Evolutionary conservation across 2,113 vertebrate species (phyloP).

Genomic region (Malurus alboscapulatus): DNA sequence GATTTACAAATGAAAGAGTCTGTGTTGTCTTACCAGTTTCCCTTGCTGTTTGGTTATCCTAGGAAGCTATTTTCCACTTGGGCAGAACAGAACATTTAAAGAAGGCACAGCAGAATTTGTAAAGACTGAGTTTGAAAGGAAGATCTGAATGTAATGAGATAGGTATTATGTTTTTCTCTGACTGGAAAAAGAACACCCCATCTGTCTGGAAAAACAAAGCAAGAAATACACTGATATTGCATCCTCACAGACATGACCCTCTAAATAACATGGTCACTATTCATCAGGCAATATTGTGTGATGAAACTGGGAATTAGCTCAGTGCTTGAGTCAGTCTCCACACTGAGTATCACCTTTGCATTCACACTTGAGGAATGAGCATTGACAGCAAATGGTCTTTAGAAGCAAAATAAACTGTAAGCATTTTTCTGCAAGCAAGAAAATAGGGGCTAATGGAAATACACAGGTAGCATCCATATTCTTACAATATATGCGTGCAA

Average conservation of each 20-base stretch:
- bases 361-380: background rate
- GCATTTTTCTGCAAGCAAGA: background rate
- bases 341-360: accelerated
- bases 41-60: background rate
- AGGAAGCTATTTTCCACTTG: background rate
- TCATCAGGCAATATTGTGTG: background rate
- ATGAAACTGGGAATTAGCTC: background rate
- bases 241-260: background rate
- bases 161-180: background rate
- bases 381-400: background rate
- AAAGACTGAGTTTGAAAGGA: background rate
- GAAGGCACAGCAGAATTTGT: background rate
- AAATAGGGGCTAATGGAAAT: background rate
- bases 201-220: background rate
- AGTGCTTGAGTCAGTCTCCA: background rate
- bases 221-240: background rate
- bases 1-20: background rate
- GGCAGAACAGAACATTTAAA: background rate
- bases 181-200: background rate
- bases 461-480: background rate
- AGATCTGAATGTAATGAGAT: background rate
- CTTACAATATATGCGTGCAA: background rate
- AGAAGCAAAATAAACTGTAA: background rate
- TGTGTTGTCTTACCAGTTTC: background rate
- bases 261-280: background rate